Conservation (phyloP, 2,888 invertebrate species). For the Idaea aversata region DNA sequence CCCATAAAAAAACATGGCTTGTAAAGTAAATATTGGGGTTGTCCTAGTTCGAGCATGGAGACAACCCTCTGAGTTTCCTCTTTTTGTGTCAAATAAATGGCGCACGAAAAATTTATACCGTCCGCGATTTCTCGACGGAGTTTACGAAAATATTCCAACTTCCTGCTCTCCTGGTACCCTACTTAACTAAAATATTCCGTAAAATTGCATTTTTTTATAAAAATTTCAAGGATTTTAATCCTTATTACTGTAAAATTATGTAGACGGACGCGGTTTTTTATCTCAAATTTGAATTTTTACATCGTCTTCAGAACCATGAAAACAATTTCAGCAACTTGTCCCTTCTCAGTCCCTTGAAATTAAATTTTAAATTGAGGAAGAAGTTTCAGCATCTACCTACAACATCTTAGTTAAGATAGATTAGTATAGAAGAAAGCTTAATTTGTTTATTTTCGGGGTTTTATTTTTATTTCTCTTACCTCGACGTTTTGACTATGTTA, state of each 20-base stretch:
- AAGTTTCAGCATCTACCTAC: no score
- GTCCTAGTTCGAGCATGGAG: slow-evolving; percentile 36
- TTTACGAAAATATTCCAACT: slow-evolving; percentile 8
- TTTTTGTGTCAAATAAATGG: slow-evolving; percentile 67
- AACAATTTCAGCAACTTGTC: not conserved
- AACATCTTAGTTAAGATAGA: not conserved
- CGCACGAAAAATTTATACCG: slow-evolving; percentile 67
- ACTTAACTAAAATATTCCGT: slow-evolving; percentile 3
- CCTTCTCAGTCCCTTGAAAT: not conserved
- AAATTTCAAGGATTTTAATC: not conserved
- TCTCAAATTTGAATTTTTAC: not conserved
- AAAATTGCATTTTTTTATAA: not conserved
- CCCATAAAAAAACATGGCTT: slow-evolving; percentile 23
- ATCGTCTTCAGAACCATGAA: not conserved
- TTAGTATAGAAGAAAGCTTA: not conserved
- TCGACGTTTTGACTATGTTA: no score
- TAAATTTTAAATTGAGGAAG: not conserved
- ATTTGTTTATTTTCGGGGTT: no score
- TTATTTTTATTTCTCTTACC: no score
- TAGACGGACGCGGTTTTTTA: not conserved
- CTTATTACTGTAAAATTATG: not conserved
- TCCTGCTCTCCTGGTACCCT: slow-evolving; percentile 28
- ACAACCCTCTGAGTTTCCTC: slow-evolving; percentile 35
- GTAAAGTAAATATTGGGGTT: slow-evolving; percentile 15
- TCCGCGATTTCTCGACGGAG: slow-evolving; percentile 37